These are phyloP conservation scores for Pedicia rivosa DNA, from an alignment of 2,888 invertebrate species.

Conservation along the genomic window DNA sequence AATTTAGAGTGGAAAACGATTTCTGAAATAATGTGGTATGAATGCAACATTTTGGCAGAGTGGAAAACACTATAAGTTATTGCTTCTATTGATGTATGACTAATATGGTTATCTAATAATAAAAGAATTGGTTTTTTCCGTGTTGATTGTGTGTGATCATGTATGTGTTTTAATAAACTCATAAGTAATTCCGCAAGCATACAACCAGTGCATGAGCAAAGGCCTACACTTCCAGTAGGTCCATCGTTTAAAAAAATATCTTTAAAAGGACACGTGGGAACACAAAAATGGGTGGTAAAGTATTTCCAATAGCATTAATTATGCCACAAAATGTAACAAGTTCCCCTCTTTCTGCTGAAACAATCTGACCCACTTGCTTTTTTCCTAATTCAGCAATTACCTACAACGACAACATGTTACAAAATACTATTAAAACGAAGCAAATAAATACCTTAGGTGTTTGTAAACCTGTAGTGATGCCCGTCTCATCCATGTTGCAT, in stretches of 20 bases:
- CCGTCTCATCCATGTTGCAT: constrained; percentile 14
- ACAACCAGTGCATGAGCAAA: constrained; percentile 10
- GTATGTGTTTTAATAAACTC: neutral
- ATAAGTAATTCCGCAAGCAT: constrained; percentile 7
- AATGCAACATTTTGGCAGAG: too few relatives aligned
- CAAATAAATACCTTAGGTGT: constrained; percentile 9
- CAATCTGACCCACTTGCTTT: constrained; percentile 15
- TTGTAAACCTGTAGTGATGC: constrained; percentile 12
- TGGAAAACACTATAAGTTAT: too few relatives aligned
- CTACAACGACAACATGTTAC: constrained; percentile 1
- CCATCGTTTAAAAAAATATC: constrained; percentile 9
- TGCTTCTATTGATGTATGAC: neutral
- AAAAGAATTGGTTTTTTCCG: neutral
- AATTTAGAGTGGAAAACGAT: too few relatives aligned
- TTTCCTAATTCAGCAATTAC: constrained; percentile 11
- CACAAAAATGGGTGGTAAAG: constrained; percentile 12
- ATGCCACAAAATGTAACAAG: constrained; percentile 13
- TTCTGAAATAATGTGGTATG: too few relatives aligned
- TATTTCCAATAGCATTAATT: constrained; percentile 11
- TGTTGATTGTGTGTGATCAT: neutral
- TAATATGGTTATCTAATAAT: constrained; percentile 1
- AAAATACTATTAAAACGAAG: too few relatives aligned
- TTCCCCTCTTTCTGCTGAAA: constrained; percentile 16
- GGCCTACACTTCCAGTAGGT: constrained; percentile 10
- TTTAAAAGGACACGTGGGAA: constrained; percentile 11